Evolutionary conservation across 2,888 invertebrate species (phyloP).

Genomic region (Drosophila borealis): DNA sequence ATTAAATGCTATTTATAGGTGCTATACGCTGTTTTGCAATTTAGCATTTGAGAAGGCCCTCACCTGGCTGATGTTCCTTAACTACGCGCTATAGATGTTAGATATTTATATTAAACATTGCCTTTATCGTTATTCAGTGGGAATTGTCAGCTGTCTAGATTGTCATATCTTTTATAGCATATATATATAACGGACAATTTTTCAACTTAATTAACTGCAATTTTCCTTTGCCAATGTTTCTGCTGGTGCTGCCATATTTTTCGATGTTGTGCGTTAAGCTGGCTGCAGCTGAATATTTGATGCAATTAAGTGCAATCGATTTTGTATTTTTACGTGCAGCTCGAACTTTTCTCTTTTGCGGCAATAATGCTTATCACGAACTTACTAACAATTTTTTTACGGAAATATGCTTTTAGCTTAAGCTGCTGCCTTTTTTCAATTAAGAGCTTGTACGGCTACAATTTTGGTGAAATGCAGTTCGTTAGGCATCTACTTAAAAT

Average conservation of each 20-base stretch:
- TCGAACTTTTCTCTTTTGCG: no score
- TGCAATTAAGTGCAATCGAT: not conserved
- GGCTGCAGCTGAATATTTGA: not conserved
- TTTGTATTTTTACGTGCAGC: not conserved
- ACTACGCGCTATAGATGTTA: not conserved
- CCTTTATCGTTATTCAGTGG: not conserved
- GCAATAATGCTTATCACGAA: no score
- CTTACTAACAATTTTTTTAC: no score
- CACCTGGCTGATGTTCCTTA: not conserved
- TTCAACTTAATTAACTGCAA: not conserved
- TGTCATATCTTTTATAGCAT: not conserved
- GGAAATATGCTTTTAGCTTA: no score
- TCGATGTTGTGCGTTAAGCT: not conserved
- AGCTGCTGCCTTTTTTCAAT: no score
- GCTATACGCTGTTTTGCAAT: slow-evolving; percentile 2
- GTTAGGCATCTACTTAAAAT: no score
- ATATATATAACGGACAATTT: slow-evolving; percentile 1
- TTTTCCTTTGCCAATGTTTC: not conserved
- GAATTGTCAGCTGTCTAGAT: not conserved
- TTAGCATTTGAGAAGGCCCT: no score
- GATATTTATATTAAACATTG: not conserved
- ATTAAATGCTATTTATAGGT: slow-evolving; percentile 45
- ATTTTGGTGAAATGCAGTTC: no score
- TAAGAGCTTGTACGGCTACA: no score
- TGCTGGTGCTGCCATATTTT: not conserved